phyloP scores from a whole-genome alignment of 2,797 vertebrate genomes.

The Coreius guichenoti region DNA sequence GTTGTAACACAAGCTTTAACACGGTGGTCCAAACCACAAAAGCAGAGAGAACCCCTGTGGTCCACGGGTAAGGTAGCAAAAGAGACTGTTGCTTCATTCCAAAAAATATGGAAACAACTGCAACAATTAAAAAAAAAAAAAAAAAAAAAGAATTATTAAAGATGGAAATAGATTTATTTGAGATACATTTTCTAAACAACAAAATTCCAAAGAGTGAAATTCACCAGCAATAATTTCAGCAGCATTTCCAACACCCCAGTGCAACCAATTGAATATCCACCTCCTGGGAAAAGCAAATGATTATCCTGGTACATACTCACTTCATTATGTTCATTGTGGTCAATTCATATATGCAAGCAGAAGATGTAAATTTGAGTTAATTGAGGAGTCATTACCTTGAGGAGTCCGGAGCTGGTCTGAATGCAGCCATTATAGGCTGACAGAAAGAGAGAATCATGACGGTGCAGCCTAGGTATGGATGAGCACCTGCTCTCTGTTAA shows the following conservation, averaged over 20 bases:
- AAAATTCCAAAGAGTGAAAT: slow-evolving; percentile 1
- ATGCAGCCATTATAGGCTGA: slow-evolving; percentile 79
- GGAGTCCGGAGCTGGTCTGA: slow-evolving; percentile 78
- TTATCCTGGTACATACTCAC: neutral
- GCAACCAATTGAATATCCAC: slow-evolving; percentile 84
- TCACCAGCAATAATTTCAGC: slow-evolving; percentile 84
- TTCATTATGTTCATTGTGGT: neutral
- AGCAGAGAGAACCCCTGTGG: slow-evolving; percentile 78
- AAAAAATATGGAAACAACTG: slow-evolving; percentile 83
- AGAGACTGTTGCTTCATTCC: slow-evolving; percentile 82
- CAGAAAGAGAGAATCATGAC: slow-evolving; percentile 79
- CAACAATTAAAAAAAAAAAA: neutral
- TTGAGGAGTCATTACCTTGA: slow-evolving; percentile 74
- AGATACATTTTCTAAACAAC: neutral
- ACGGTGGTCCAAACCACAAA: slow-evolving; percentile 83
- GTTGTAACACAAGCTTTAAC: slow-evolving; percentile 77
- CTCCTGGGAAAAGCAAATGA: slow-evolving; percentile 70
- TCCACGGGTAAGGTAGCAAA: slow-evolving; percentile 77
- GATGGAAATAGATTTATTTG: neutral
- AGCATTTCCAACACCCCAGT: slow-evolving; percentile 79
- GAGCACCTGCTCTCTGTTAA: slow-evolving; percentile 80
- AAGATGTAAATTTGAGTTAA: neutral
- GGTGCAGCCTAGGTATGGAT: slow-evolving; percentile 81
- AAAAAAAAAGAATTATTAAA: neutral
- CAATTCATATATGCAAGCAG: neutral